phyloP scores from a whole-genome alignment of 2,113 vertebrate species.

The Carassius gibelio region DNA sequence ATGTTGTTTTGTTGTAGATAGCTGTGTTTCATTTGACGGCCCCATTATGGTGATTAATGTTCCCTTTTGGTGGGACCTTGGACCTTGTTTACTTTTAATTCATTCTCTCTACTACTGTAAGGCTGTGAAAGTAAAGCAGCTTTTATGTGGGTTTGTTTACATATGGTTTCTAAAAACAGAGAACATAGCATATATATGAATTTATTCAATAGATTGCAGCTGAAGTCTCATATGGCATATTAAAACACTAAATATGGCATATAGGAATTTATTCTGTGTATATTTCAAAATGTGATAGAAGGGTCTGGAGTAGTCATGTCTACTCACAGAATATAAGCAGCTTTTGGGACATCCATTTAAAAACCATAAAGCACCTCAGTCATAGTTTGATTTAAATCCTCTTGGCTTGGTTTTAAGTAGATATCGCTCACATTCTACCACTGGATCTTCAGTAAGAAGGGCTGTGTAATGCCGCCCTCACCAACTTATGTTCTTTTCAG shows the following conservation, averaged over 20 bases:
- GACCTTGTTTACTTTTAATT: not conserved
- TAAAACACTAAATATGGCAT: not conserved
- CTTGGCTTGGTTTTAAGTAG: slow-evolving; percentile 20
- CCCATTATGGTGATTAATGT: not conserved
- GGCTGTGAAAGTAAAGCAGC: not conserved
- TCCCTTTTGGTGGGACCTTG: not conserved
- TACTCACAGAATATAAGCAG: not conserved
- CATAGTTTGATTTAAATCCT: slow-evolving; percentile 35
- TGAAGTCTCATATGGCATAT: not conserved
- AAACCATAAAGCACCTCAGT: slow-evolving; percentile 15
- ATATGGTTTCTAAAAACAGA: not conserved
- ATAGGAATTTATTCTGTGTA: not conserved
- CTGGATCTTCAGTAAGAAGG: not conserved
- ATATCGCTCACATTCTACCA: slow-evolving; percentile 2
- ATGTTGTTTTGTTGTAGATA: slow-evolving; percentile 8
- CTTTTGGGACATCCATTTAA: not conserved
- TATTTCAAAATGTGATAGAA: not conserved
- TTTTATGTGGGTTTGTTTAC: not conserved
- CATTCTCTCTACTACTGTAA: not conserved
- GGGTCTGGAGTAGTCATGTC: not conserved
- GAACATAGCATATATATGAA: not conserved
- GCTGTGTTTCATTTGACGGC: not conserved
- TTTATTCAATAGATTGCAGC: not conserved
- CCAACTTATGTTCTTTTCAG: slow-evolving; percentile 15
- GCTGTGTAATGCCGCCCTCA: slow-evolving; percentile 1